Evolutionary conservation across 2,113 vertebrate species (phyloP).

Genomic region (Calidris pygmaea): DNA sequence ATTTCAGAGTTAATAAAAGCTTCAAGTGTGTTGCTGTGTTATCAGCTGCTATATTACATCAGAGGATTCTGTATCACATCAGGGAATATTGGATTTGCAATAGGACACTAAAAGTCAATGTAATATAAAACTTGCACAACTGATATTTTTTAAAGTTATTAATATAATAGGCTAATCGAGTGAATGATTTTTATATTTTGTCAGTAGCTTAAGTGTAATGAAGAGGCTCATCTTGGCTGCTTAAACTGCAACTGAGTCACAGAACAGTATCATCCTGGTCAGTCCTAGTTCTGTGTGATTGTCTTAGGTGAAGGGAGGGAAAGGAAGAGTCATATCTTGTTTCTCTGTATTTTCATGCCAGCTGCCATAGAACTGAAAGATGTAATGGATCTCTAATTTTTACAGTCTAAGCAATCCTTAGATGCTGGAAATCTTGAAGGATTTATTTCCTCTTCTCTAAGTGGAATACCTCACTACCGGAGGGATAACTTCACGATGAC

Average conservation of each 20-base stretch:
- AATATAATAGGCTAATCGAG: constrained; percentile 3
- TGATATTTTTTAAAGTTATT: constrained; percentile 2
- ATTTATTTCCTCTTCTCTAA: neutral
- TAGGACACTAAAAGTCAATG: neutral
- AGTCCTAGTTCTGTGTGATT: neutral
- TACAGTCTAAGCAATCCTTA: neutral
- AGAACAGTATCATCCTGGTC: neutral
- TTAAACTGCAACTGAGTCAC: neutral
- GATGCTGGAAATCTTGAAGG: neutral
- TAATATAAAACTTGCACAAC: constrained; percentile 2
- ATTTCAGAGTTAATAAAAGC: constrained; percentile 39
- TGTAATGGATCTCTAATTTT: neutral
- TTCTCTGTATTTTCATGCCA: neutral
- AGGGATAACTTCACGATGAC: neutral
- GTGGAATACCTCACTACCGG: neutral
- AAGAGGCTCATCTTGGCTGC: neutral
- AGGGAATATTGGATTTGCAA: constrained; percentile 38
- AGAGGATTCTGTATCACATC: constrained; percentile 32
- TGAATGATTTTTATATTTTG: neutral
- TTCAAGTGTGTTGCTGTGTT: constrained; percentile 41
- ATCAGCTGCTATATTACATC: constrained; percentile 48
- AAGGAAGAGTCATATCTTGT: neutral
- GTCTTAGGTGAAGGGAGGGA: neutral
- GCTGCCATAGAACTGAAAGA: neutral
- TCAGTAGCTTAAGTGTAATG: neutral